A percentile compares a stretch with the other conserved stretches of the same genome.
phyloP scores from a whole-genome alignment of 2,113 vertebrate species.

The Microcebus griseorufus region DNA sequence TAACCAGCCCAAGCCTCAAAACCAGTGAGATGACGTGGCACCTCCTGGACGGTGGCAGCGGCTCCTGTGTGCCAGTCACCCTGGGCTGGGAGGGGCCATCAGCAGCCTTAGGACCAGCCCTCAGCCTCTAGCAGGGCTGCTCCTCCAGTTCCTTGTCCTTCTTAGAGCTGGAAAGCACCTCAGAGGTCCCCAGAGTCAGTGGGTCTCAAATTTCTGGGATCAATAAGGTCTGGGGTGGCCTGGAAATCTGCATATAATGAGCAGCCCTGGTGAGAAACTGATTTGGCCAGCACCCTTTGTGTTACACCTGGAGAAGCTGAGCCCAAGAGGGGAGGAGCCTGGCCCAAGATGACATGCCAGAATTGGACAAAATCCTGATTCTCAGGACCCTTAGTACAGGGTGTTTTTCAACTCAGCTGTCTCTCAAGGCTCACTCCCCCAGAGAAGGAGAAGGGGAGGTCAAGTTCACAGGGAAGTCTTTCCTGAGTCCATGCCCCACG shows the following conservation, averaged over 20 bases:
- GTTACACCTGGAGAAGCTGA: not conserved
- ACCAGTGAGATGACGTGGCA: conserved; percentile 21
- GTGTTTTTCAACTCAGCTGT: not conserved
- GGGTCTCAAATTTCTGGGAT: not conserved
- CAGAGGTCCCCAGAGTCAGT: not conserved
- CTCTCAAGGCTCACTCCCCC: not conserved
- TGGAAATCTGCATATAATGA: not conserved
- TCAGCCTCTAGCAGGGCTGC: not conserved
- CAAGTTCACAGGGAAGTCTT: not conserved
- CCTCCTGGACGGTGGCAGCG: not conserved
- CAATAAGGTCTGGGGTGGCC: not conserved
- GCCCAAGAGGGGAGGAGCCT: not conserved
- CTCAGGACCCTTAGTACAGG: not conserved
- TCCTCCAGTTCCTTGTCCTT: not conserved
- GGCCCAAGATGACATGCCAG: not conserved
- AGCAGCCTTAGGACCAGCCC: not conserved
- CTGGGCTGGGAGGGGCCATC: not conserved
- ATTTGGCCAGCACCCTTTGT: not conserved
- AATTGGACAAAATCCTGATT: not conserved
- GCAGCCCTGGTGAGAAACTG: not conserved
- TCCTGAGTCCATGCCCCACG: not conserved
- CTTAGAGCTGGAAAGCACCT: not conserved
- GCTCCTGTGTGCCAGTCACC: not conserved
- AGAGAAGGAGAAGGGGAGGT: not conserved
- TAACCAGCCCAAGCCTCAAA: conserved; percentile 24